phyloP scores from a whole-genome alignment of 2,888 invertebrate genomes.

The Lepidochrysops patricia region DNA sequence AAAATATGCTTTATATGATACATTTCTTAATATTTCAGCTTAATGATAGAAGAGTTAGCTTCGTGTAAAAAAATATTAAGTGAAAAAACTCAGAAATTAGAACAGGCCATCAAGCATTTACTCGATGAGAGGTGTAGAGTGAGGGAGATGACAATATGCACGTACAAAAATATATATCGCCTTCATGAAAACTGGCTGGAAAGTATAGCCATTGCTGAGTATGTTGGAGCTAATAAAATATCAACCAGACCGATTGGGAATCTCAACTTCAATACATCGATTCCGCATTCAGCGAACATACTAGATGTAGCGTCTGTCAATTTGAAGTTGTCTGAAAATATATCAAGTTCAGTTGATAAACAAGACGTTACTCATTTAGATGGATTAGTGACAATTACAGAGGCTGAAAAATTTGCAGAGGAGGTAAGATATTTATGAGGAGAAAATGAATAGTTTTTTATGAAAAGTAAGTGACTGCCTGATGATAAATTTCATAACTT shows the following conservation, averaged over 20 bases:
- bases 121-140: slow-evolving; percentile 80
- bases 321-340: slow-evolving; percentile 76
- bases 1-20: neutral
- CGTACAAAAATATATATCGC: slow-evolving; percentile 75
- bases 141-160: slow-evolving; percentile 76
- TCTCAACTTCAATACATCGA: slow-evolving; percentile 60
- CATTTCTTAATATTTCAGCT: slow-evolving; percentile 63
- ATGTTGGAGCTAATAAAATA: slow-evolving; percentile 45
- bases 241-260: slow-evolving; percentile 64
- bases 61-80: slow-evolving; percentile 87
- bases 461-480: neutral
- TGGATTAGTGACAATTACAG: slow-evolving; percentile 54
- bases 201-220: slow-evolving; percentile 59
- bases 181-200: slow-evolving; percentile 65
- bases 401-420: slow-evolving; percentile 75
- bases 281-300: slow-evolving; percentile 74
- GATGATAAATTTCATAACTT: no score
- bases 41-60: slow-evolving; percentile 94
- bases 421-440: slow-evolving; percentile 53
- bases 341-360: slow-evolving; percentile 64
- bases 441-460: neutral
- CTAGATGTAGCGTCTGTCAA: slow-evolving; percentile 77
- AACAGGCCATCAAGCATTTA: slow-evolving; percentile 79
- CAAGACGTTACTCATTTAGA: slow-evolving; percentile 57
- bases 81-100: slow-evolving; percentile 80